Evolutionary conservation across 2,113 vertebrate genomes (phyloP).

Genomic region (Lipophrys pholis): DNA sequence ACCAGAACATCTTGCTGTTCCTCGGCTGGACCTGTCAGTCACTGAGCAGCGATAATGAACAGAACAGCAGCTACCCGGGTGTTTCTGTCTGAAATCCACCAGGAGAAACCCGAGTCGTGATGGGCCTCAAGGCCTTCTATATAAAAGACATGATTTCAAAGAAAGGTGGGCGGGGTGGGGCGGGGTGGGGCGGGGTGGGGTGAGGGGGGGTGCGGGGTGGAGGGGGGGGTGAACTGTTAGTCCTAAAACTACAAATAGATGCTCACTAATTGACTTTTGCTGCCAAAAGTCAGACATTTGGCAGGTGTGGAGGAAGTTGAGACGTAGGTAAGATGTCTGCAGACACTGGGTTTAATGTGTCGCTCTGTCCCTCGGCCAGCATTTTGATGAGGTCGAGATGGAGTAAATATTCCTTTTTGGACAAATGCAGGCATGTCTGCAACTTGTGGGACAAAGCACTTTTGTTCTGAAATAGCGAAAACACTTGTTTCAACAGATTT

Average conservation of each 20-base stretch:
- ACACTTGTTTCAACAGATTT: too few species aligned
- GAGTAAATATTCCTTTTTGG: not conserved
- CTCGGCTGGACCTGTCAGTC: too few species aligned
- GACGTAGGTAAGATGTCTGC: too few species aligned
- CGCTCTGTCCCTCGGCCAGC: not conserved
- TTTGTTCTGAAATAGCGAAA: too few species aligned
- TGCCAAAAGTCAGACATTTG: conserved; percentile 27
- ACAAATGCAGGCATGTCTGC: too few species aligned
- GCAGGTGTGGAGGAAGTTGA: conserved; percentile 40
- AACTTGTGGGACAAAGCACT: too few species aligned
- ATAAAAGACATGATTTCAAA: conserved; percentile 12
- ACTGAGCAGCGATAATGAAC: not conserved
- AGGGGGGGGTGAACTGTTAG: too few species aligned
- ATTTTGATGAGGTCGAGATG: not conserved
- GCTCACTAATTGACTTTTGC: conserved; percentile 21
- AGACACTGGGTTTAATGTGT: not conserved
- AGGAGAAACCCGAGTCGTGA: not conserved
- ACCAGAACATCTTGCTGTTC: not conserved
- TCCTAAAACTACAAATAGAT: conserved; percentile 17
- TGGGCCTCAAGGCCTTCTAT: conserved; percentile 2
- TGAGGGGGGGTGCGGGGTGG: too few species aligned
- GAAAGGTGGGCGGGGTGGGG: not conserved
- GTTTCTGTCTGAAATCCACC: not conserved
- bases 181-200: too few species aligned
- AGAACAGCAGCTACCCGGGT: not conserved